Evolutionary conservation across 2,113 vertebrate genomes (phyloP).

Genomic region (Tetrao urogallus): DNA sequence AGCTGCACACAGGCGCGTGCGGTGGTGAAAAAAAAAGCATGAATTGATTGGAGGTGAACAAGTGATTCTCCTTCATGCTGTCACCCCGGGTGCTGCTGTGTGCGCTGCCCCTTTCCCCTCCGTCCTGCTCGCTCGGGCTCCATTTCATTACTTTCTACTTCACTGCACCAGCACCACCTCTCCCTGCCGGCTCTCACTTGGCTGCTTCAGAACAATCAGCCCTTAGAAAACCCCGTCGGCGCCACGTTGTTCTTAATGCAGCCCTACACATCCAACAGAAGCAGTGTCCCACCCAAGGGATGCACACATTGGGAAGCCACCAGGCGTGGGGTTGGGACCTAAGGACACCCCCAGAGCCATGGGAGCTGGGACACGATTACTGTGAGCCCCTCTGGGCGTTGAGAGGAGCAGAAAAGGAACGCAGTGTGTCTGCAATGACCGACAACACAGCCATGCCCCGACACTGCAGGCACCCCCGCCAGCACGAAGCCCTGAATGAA

Average conservation of each 20-base stretch:
- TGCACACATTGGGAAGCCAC: background rate
- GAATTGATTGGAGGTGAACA: conserved; percentile 85
- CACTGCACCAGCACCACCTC: background rate
- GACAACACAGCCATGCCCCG: background rate
- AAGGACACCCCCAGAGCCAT: background rate
- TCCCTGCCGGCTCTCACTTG: background rate
- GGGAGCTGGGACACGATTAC: accelerated
- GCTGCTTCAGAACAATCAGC: conserved; percentile 65
- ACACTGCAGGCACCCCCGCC: background rate
- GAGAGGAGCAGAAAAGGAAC: background rate
- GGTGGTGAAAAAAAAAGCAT: conserved; percentile 39
- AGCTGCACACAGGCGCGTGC: background rate
- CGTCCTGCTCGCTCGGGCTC: background rate
- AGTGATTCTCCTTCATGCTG: conserved; percentile 78
- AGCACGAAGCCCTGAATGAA: background rate
- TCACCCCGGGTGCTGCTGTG: conserved; percentile 44
- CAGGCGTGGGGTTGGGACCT: accelerated
- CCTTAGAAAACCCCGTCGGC: background rate
- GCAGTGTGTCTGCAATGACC: accelerated
- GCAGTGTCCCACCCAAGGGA: background rate
- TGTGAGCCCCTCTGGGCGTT: background rate
- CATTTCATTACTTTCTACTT: conserved; percentile 33
- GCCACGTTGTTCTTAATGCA: background rate
- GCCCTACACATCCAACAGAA: background rate
- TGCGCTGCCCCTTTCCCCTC: conserved; percentile 32